Evolutionary conservation across 2,797 vertebrate species (phyloP).

Genomic region (Clarias fuscus): DNA sequence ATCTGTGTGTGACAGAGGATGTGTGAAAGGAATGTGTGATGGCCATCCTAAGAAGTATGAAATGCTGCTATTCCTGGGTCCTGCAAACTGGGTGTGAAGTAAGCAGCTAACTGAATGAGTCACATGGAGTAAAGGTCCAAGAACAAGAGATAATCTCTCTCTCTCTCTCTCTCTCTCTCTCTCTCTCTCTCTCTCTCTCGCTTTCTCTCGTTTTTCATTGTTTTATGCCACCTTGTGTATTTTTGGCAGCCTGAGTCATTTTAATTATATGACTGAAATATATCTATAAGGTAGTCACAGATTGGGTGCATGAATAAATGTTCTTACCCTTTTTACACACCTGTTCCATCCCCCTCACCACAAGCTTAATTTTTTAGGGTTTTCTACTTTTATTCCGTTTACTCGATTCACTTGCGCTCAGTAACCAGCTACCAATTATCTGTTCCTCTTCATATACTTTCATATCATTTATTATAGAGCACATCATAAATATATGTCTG

Average conservation of each 20-base stretch:
- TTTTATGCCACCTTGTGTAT: conserved; percentile 20
- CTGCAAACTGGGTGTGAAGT: conserved; percentile 55
- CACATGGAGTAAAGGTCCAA: conserved; percentile 27
- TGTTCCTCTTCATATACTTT: conserved; percentile 39
- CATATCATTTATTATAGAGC: not conserved
- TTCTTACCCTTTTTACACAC: not conserved
- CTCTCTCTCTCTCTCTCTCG: not conserved
- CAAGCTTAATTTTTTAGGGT: not conserved
- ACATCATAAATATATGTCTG: too few relatives aligned
- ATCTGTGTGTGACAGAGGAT: conserved; percentile 29
- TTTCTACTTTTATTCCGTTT: conserved; percentile 48
- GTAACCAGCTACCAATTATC: conserved; percentile 41
- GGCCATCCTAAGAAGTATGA: conserved; percentile 47
- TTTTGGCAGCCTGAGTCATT: conserved; percentile 1
- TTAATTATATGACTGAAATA: conserved; percentile 16
- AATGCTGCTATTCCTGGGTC: conserved; percentile 47
- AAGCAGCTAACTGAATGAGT: conserved; percentile 52
- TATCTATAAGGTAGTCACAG: conserved; percentile 11
- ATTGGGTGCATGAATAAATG: not conserved
- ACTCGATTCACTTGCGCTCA: conserved; percentile 52
- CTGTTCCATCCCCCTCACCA: not conserved
- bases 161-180: conserved; percentile 16
- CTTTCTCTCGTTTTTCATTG: not conserved
- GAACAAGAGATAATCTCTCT: not conserved
- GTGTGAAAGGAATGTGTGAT: conserved; percentile 51